Percentiles rank a stretch among this genome's conserved stretches.
These are phyloP conservation scores for Physella acuta DNA, from an alignment of 1,140 invertebrate genomes.

Conservation along the genomic window DNA sequence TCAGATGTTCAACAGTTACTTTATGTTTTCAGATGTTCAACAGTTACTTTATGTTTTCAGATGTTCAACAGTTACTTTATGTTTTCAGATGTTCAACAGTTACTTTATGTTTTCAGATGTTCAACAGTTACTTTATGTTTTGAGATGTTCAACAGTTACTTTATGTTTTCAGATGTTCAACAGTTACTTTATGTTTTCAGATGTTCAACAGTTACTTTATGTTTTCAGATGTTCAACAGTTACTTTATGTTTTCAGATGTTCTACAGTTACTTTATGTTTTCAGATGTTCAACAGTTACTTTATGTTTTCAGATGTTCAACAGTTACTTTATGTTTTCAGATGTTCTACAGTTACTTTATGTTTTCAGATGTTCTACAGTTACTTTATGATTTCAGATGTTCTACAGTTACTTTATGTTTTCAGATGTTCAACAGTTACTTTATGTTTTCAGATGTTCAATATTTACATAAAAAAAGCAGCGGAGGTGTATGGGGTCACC, in stretches of 20 bases:
- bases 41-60: conserved; percentile 81
- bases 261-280: conserved; percentile 91
- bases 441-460: conserved; percentile 88
- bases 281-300: conserved; percentile 96
- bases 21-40: conserved; percentile 88
- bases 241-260: conserved; percentile 87
- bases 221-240: conserved; percentile 88
- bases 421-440: conserved; percentile 96
- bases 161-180: conserved; percentile 88
- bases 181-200: conserved; percentile 81
- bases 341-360: conserved; percentile 99
- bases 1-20: conserved; percentile 96
- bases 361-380: conserved; percentile 88
- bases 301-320: conserved; percentile 88
- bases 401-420: too few relatives aligned
- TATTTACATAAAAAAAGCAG: conserved; percentile 97
- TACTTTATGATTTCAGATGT: conserved; percentile 98
- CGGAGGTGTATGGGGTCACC: conserved; percentile 95
- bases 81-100: conserved; percentile 88
- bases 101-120: conserved; percentile 87
- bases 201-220: conserved; percentile 99
- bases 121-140: conserved; percentile 91
- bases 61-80: conserved; percentile 99
- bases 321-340: conserved; percentile 81
- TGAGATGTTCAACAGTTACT: conserved; percentile 96